Evolutionary conservation across 2,113 vertebrate genomes (phyloP), one percentile per base, ranked within the genome.

Genomic region (Gracilinanus agilis): DNA sequence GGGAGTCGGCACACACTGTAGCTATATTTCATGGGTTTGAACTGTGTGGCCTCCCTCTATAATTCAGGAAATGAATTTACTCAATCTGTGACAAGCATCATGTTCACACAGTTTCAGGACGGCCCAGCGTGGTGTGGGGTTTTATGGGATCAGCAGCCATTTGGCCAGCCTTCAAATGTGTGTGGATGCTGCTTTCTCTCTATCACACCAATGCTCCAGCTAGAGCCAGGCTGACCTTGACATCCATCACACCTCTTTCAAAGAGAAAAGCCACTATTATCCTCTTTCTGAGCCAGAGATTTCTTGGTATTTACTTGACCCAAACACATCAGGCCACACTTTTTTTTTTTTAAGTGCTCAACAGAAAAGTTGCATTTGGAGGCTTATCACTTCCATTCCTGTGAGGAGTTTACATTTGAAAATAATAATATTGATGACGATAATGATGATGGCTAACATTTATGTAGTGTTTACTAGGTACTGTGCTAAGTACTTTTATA

Each of bases 31-130:
- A 0, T 24, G 0, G 0, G 7, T 16, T 9, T 94, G 97, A 98
- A 96, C 90, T 0, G 2, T 0, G 0, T 90, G 92, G 96, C 97
- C 97, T 96, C 97, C 94, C 95, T 2, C 3, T 53, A 25, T 89
- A n/a, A 97, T 90, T 97, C 98, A 98, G 98, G 98, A 98, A 98
- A 97, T 97, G 96, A 96, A 93, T 96, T 97, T 95, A 54, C 95
- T 95, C 1, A 98, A 29, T 98, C 96, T 97, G 96, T 96, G 97
- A 88, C 97, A 97, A 93, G 92, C 96, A 10, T 97, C 88, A 0
- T 97, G 97, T 95, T 97, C 93, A 0, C 96, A 90, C 49, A 12
- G 96, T 92, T 90, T 0, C 0, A 4, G 24, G 90, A 93, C 92
- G 34, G 88, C 49, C 9, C 90, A 12, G 92, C 91, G 3, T 0